These are phyloP conservation scores for Sialis fuliginosa DNA, from an alignment of 2,888 invertebrate species.

Conservation along the genomic window DNA sequence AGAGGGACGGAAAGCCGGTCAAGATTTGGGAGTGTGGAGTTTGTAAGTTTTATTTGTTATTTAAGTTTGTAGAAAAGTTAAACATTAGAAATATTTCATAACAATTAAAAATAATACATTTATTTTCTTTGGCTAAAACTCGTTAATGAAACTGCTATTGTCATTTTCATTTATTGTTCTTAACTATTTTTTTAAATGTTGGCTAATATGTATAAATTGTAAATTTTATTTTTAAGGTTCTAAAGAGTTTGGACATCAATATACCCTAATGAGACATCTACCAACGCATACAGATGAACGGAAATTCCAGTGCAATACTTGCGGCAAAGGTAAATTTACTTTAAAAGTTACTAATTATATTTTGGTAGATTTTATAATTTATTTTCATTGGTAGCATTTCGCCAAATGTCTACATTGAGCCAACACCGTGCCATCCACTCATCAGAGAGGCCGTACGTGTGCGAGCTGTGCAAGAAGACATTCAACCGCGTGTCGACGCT, in stretches of 20 bases:
- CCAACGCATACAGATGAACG: slow-evolving; percentile 62
- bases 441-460: slow-evolving; percentile 52
- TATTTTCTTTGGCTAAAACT: no score
- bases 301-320: slow-evolving; percentile 54
- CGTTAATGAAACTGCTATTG: no score
- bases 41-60: slow-evolving; percentile 32
- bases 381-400: slow-evolving; percentile 29
- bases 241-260: slow-evolving; percentile 59
- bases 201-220: no score
- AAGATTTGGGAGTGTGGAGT: slow-evolving; percentile 61
- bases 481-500: slow-evolving; percentile 66
- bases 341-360: neutral
- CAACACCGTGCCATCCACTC: slow-evolving; percentile 67
- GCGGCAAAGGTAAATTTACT: slow-evolving; percentile 38
- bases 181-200: no score
- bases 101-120: neutral
- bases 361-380: neutral
- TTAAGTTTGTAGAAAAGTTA: neutral
- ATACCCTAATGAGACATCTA: slow-evolving; percentile 55
- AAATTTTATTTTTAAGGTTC: slow-evolving; percentile 29
- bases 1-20: slow-evolving; percentile 45
- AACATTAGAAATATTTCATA: neutral
- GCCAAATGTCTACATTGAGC: slow-evolving; percentile 55
- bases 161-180: no score
- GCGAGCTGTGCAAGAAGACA: slow-evolving; percentile 57